phyloP scores from a whole-genome alignment of 2,888 invertebrate genomes.

The Serrognathus titanus region DNA sequence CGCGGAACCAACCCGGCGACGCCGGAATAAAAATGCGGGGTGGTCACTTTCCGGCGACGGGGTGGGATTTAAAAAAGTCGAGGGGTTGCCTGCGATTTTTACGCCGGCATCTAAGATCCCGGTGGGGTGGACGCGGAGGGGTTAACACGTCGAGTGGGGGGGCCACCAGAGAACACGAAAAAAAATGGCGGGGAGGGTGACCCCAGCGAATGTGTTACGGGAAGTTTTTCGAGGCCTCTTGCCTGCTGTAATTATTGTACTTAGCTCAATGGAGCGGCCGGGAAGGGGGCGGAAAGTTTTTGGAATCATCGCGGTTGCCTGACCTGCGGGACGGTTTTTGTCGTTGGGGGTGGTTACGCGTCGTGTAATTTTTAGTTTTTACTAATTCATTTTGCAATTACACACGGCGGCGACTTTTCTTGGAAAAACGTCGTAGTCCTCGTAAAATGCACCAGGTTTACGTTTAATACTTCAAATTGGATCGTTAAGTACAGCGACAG shows the following conservation, averaged over 20 bases:
- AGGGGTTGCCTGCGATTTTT: slow-evolving; percentile 1
- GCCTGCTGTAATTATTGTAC: no score
- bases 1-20: slow-evolving; percentile 18
- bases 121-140: slow-evolving; percentile 11
- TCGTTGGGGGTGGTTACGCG: not conserved
- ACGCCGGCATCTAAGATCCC: slow-evolving; percentile 7
- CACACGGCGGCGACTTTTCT: no score
- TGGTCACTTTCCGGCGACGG: slow-evolving; percentile 29
- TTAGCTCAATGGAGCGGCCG: not conserved
- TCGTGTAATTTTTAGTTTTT: no score
- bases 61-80: not conserved
- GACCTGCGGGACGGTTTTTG: not conserved
- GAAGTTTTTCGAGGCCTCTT: slow-evolving; percentile 14
- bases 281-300: not conserved
- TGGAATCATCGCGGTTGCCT: not conserved
- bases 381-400: no score
- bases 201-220: slow-evolving; percentile 22
- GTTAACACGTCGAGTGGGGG: slow-evolving; percentile 3
- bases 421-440: no score
- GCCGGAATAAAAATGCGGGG: slow-evolving; percentile 27
- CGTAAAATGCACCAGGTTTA: no score
- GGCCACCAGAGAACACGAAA: not conserved
- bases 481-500: no score
- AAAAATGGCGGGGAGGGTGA: slow-evolving; percentile 16
- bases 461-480: no score